phyloP scores from a whole-genome alignment of 2,113 vertebrate genomes.

The Leptobrachium ailaonicum region DNA sequence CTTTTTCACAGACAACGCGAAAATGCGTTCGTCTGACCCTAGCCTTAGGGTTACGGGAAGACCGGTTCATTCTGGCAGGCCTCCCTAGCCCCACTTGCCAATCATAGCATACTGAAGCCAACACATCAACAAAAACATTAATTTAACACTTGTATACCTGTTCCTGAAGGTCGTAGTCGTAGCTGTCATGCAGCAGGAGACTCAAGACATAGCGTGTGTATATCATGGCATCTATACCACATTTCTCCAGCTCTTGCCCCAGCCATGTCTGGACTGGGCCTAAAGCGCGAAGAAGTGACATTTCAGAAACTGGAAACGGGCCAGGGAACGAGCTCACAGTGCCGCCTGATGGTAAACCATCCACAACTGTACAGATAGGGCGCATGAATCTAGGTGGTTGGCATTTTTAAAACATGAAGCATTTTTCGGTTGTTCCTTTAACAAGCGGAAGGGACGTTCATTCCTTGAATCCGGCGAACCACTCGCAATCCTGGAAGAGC shows the following conservation, averaged over 20 bases:
- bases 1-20: no score
- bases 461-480: slow-evolving; percentile 78
- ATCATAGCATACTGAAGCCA: no score
- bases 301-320: slow-evolving; percentile 84
- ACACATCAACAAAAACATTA: neutral
- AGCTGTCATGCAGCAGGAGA: slow-evolving; percentile 97
- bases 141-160: slow-evolving; percentile 76
- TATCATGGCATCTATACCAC: slow-evolving; percentile 98
- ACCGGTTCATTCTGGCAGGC: no score
- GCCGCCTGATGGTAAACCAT: slow-evolving; percentile 90
- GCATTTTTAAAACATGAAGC: slow-evolving; percentile 79
- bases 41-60: no score
- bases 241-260: slow-evolving; percentile 99
- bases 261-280: slow-evolving; percentile 99
- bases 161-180: slow-evolving; percentile 97
- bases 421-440: slow-evolving; percentile 76
- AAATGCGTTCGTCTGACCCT: no score
- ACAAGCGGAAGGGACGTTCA: slow-evolving; percentile 78
- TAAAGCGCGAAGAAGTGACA: slow-evolving; percentile 97
- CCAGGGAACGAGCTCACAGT: slow-evolving; percentile 79
- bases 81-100: no score
- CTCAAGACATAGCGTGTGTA: slow-evolving; percentile 98
- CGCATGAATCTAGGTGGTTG: slow-evolving; percentile 91
- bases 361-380: slow-evolving; percentile 87
- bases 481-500: slow-evolving; percentile 81